Evolutionary conservation across 2,797 vertebrate species (phyloP), one percentile per base, ranked within the genome.

Genomic region (Silurus lanzhouensis): DNA sequence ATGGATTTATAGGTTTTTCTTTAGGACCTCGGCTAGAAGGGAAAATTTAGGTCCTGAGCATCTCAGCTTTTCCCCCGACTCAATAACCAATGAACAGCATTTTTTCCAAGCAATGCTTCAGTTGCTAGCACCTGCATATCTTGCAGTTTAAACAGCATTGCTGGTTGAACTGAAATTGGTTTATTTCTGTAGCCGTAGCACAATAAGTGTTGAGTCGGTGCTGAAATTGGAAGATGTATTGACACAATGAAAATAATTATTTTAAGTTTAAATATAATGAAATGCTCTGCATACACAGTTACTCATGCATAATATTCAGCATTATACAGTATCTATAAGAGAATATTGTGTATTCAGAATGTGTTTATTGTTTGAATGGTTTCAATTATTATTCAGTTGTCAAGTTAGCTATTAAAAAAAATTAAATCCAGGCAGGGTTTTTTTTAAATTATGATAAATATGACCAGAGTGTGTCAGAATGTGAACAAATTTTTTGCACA

Each of bases 111-210:
- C 20, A 78, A 79, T 63, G 75, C 57, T 82, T 82, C 63, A 82
- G 52, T 60, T 77, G 31, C 72, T 61, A 27, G 27, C 7, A 61
- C 27, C 44, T 83, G 85, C 75, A 20, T 83, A 64, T 79, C 25
- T 57, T 78, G 75, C 85, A 83, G 58, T 79, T 79, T 72, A 83
- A 82, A 83, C 66, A 79, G 85, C 66, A 17, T 31, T 63, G 52
- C 57, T 86, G 25, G 57, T 55, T 58, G 17, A 86, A 86, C 17
- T 52, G 44, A 19, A 86, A 83, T 77, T 52, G 75, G 25, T 83
- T 63, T 38, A 38, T 61, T 61, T 86, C 9, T 60, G 22, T 63
- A 12, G 58, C 55, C 19, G 10, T 63, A 57, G 81, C 81, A 64
- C 66, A 83, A 57, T 46, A 72, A 79, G 38, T 70, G 66, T 48